A percentile compares a stretch with the other conserved stretches of the same genome.
These are phyloP conservation scores for Perca flavescens DNA, from an alignment of 2,113 vertebrate genomes.

Conservation along the genomic window DNA sequence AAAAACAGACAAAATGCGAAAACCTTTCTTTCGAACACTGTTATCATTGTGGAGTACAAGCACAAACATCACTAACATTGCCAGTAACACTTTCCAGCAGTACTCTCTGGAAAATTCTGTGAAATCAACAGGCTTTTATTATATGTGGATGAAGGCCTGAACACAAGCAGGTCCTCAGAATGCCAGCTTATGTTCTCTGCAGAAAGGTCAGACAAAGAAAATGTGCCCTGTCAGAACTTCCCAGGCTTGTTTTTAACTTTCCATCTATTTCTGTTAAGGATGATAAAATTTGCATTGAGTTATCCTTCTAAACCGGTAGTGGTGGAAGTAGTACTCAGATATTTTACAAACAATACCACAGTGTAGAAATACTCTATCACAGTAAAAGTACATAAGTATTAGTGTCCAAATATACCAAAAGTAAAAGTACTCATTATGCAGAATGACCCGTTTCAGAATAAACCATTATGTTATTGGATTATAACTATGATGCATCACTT, in stretches of 20 bases:
- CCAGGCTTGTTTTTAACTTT: slow-evolving; percentile 48
- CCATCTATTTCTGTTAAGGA: neutral
- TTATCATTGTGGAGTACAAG: slow-evolving; percentile 66
- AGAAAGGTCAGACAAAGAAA: slow-evolving; percentile 37
- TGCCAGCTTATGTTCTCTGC: slow-evolving; percentile 27
- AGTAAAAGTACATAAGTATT: neutral
- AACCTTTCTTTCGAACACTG: slow-evolving; percentile 68
- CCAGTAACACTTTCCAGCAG: slow-evolving; percentile 52
- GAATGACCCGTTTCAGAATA: slow-evolving; percentile 1
- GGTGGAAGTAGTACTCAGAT: neutral
- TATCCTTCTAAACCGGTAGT: neutral
- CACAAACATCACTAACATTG: slow-evolving; percentile 65
- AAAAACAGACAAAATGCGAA: slow-evolving; percentile 77
- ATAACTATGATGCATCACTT: neutral
- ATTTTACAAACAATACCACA: neutral
- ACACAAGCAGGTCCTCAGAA: slow-evolving; percentile 15
- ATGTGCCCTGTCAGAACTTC: slow-evolving; percentile 67
- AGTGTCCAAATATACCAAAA: neutral
- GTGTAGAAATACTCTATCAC: neutral
- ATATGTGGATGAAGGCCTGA: slow-evolving; percentile 32
- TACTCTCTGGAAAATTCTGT: slow-evolving; percentile 31
- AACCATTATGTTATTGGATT: neutral
- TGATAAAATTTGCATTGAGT: neutral
- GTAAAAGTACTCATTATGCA: neutral
- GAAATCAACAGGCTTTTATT: slow-evolving; percentile 45